Evolutionary conservation across 2,888 invertebrate species (phyloP).

Genomic region (Drosophila prolongata): DNA sequence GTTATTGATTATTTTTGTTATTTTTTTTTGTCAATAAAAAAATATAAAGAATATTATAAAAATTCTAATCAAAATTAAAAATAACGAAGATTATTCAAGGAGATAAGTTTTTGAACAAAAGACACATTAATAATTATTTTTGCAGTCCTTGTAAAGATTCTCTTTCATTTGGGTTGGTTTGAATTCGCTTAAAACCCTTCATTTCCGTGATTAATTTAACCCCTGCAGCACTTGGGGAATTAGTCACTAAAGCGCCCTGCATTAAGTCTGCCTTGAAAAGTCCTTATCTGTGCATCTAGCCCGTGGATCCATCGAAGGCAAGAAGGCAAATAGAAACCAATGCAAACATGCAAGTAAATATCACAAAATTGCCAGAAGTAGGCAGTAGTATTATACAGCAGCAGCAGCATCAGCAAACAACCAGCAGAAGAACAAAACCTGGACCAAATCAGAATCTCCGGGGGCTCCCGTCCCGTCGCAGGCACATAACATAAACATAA

Average conservation of each 20-base stretch:
- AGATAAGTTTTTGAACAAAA: too few relatives aligned
- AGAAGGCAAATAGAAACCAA: conserved; percentile 53
- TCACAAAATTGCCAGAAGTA: conserved; percentile 57
- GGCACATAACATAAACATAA: conserved; percentile 60
- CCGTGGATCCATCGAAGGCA: conserved; percentile 20
- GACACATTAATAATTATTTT: too few relatives aligned
- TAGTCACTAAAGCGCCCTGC: conserved; percentile 12
- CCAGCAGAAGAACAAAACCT: conserved; percentile 34
- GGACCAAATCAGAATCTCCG: conserved; percentile 45
- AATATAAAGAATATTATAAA: too few relatives aligned
- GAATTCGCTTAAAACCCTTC: background rate
- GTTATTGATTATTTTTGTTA: too few relatives aligned
- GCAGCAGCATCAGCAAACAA: background rate
- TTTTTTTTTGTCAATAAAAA: too few relatives aligned
- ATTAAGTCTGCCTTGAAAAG: conserved; percentile 19
- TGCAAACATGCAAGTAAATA: conserved; percentile 64
- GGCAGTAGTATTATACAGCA: conserved; percentile 14
- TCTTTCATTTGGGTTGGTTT: background rate
- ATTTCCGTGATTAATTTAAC: conserved; percentile 17
- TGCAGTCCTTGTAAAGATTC: too few relatives aligned
- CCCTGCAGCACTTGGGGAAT: conserved; percentile 2
- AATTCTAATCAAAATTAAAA: too few relatives aligned
- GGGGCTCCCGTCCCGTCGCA: conserved; percentile 18
- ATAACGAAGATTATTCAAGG: too few relatives aligned
- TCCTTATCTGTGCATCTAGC: conserved; percentile 34